phyloP scores from a whole-genome alignment of 2,797 vertebrate genomes.

The Loris lydekkerianus region DNA sequence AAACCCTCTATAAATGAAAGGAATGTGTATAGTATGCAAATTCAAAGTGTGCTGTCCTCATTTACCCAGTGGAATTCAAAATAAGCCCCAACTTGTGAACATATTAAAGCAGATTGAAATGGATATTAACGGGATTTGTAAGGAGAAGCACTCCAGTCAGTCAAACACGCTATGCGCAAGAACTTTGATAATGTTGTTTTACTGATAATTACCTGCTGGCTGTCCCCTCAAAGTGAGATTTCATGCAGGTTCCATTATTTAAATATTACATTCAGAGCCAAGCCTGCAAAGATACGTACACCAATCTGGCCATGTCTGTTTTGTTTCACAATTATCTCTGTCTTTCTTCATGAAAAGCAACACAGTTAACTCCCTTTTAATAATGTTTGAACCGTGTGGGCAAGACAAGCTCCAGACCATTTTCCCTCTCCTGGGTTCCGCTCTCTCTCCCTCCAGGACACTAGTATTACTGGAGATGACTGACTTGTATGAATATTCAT shows the following conservation, averaged over 20 bases:
- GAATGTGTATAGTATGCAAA: constrained; percentile 81
- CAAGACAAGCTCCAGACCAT: background rate
- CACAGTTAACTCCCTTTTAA: constrained; percentile 76
- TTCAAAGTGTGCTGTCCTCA: constrained; percentile 79
- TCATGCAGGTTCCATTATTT: constrained; percentile 83
- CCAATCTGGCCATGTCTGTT: constrained; percentile 67
- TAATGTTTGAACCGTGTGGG: constrained; percentile 71
- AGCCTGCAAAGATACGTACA: constrained; percentile 70
- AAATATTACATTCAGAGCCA: constrained; percentile 77
- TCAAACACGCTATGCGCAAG: constrained; percentile 72
- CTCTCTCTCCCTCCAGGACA: background rate
- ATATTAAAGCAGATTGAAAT: constrained; percentile 85
- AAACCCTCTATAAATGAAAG: constrained; percentile 66
- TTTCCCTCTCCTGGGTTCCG: background rate
- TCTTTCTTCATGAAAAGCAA: constrained; percentile 69
- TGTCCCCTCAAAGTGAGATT: constrained; percentile 81
- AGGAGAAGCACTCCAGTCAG: constrained; percentile 82
- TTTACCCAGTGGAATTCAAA: constrained; percentile 84
- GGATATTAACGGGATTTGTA: constrained; percentile 84
- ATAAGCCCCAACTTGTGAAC: constrained; percentile 80
- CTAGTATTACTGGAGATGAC: constrained; percentile 62
- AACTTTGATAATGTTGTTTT: constrained; percentile 83
- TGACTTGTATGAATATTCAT: constrained; percentile 58
- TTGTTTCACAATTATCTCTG: constrained; percentile 78
- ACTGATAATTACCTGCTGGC: constrained; percentile 84